Percentiles rank a stretch among this genome's conserved stretches.
Conservation (phyloP, 2,888 invertebrate species). For the Dione juno region DNA sequence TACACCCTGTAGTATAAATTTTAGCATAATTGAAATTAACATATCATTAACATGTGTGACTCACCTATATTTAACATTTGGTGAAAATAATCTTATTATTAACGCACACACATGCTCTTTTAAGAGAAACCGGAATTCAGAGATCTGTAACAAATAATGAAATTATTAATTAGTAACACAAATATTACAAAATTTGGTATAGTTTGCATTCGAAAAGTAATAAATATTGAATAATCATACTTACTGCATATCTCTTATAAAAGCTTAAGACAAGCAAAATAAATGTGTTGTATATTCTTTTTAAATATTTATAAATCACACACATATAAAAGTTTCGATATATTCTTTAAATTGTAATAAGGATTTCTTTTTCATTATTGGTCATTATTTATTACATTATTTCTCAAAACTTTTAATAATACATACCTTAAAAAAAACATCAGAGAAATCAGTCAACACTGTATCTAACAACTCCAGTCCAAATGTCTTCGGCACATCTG, state of each 20-base stretch:
- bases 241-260: too few relatives aligned
- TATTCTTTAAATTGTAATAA: too few relatives aligned
- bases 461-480: conserved; percentile 97
- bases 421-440: conserved; percentile 91
- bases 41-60: conserved; percentile 13
- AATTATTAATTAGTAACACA: background rate
- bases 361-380: background rate
- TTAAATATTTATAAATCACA: background rate
- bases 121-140: conserved; percentile 95
- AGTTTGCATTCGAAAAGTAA: too few relatives aligned
- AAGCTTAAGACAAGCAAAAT: too few relatives aligned
- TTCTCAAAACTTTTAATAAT: conserved; percentile 2
- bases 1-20: too few relatives aligned
- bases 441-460: conserved; percentile 93
- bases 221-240: too few relatives aligned
- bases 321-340: background rate
- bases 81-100: conserved; percentile 99
- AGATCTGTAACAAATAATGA: conserved; percentile 86
- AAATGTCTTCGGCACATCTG: conserved; percentile 98
- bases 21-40: too few relatives aligned
- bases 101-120: conserved; percentile 99
- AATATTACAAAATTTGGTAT: too few relatives aligned
- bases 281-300: too few relatives aligned
- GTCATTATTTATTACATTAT: background rate
- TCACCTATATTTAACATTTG: conserved; percentile 96